Evolutionary conservation across 2,797 vertebrate genomes (phyloP).

Genomic region (Peromyscus aztecus): DNA sequence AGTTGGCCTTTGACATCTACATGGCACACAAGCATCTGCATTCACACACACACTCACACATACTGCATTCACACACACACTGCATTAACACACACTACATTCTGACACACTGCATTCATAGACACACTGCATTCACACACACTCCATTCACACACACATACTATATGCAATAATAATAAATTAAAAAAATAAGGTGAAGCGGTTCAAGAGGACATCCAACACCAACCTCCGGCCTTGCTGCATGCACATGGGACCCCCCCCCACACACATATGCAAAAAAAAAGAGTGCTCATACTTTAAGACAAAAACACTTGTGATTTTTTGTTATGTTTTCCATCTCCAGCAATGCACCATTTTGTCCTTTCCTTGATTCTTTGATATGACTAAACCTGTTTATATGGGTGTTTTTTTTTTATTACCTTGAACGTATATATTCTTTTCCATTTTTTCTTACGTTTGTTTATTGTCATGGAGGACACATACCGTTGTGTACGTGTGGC

Average conservation of each 20-base stretch:
- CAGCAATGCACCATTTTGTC: neutral
- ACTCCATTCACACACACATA: neutral
- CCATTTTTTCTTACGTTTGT: neutral
- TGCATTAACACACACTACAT: no score
- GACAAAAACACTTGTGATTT: neutral
- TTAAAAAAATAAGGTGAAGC: neutral
- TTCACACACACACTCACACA: neutral
- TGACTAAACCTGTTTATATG: neutral
- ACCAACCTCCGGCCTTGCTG: neutral
- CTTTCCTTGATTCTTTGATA: conserved; percentile 50
- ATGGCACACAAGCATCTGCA: neutral
- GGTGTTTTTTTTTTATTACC: neutral
- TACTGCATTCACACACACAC: neutral
- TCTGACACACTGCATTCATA: neutral
- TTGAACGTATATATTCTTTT: conserved; percentile 38
- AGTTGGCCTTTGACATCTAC: neutral
- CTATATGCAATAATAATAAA: neutral
- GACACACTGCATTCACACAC: no score
- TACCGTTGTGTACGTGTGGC: no score
- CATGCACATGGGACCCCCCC: neutral
- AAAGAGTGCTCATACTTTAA: neutral
- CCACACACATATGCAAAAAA: neutral
- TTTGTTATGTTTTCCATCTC: neutral
- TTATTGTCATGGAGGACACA: neutral
- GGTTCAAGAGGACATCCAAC: neutral